phyloP scores from a whole-genome alignment of 2,113 vertebrate genomes.

The Aldabrachelys gigantea region DNA sequence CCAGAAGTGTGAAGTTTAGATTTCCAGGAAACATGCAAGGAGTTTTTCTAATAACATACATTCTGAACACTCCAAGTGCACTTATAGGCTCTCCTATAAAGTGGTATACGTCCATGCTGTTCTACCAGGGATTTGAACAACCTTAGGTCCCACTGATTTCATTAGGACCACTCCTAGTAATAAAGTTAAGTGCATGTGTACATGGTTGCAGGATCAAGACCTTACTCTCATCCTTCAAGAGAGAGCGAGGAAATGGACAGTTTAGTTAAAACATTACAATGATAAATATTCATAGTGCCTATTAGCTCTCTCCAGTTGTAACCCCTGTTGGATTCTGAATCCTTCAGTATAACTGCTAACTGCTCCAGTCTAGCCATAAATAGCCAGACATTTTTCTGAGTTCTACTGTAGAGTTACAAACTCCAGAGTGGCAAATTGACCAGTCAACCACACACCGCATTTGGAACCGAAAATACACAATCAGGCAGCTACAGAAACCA shows the following conservation, averaged over 20 bases:
- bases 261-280: not conserved
- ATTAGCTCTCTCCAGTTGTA: not conserved
- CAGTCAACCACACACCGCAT: no score
- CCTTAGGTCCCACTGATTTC: not conserved
- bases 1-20: not conserved
- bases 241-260: not conserved
- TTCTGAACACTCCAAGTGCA: not conserved
- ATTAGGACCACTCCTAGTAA: not conserved
- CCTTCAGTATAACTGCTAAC: not conserved
- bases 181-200: not conserved
- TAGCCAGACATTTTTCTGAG: not conserved
- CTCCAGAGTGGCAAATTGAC: no score
- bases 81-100: not conserved
- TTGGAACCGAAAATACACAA: no score
- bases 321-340: not conserved
- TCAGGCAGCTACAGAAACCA: no score
- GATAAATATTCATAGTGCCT: not conserved
- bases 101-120: not conserved
- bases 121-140: not conserved
- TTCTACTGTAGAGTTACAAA: no score
- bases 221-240: not conserved
- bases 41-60: not conserved
- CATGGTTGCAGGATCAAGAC: not conserved
- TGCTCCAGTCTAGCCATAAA: not conserved
- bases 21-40: conserved; percentile 26